These are phyloP conservation scores for Hyles vespertilio DNA, from an alignment of 1,140 invertebrate genomes.

Conservation along the genomic window DNA sequence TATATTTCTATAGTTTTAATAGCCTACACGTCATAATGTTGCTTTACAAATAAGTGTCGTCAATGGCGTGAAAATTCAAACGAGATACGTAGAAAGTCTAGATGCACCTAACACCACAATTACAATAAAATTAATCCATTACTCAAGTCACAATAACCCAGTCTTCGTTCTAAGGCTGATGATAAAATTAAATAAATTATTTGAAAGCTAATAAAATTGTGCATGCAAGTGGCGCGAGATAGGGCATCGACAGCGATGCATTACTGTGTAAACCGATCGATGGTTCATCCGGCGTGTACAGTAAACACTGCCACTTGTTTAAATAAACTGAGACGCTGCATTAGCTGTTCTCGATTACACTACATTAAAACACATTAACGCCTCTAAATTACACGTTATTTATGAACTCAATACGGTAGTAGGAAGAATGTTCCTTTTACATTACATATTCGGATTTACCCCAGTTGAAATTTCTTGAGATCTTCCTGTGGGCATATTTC, in stretches of 20 bases:
- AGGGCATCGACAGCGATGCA: constrained; percentile 63
- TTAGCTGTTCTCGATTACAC: constrained; percentile 72
- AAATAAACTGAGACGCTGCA: constrained; percentile 67
- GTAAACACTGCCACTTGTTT: constrained; percentile 74
- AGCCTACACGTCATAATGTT: no score
- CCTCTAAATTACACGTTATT: constrained; percentile 63
- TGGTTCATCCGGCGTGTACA: constrained; percentile 60
- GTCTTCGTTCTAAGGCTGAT: no score
- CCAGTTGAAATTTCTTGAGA: no score
- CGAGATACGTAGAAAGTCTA: no score
- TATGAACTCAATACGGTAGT: constrained; percentile 41
- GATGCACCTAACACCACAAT: no score
- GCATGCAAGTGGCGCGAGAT: constrained; percentile 52
- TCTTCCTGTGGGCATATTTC: no score
- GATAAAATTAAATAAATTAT: no score
- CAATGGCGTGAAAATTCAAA: no score
- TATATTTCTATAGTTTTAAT: no score
- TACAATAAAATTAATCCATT: no score
- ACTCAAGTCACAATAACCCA: no score
- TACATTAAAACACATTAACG: constrained; percentile 75
- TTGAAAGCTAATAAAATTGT: constrained; percentile 1
- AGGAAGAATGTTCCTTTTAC: constrained; percentile 5
- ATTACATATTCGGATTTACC: not conserved
- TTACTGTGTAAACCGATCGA: constrained; percentile 70
- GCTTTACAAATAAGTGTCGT: no score